Base-by-base conservation (phyloP, 92 coral and sea anemone species). In the Epizoanthus ramosus region DNA sequence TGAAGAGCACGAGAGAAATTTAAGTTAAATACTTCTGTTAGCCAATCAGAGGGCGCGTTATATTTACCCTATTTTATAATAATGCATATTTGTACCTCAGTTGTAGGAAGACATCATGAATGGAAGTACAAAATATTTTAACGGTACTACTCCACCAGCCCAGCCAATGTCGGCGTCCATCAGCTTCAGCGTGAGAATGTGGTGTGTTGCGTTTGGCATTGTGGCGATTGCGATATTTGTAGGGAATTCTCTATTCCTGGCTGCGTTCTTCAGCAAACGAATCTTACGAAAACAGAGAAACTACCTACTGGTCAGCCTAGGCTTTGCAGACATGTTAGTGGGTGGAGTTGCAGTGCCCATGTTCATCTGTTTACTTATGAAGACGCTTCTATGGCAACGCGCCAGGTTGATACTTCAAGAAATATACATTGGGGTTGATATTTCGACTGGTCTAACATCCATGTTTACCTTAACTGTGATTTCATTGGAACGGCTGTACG, bases 121-220 rank as follows among this genome's bases (percentile, higher is more conserved):
- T 58, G 81, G 22, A 35, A 76, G 68, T 59, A 18, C 8, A n/a
- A 75, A 35, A 14, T 23, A 8, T n/a, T 3, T 58, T 16, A 76
- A 76, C 45, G 57, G 70, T n/a, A 58, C 80, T 17, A 17, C 68
- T 6, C 43, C 23, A 19, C 25, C 39, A 18, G 15, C 13, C 15
- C 12, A 67, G 19, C 50, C 50, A 7, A 21, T 33, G 15, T n/a
- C 81, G 21, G 8, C 69, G 23, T 76, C 81, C 47, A 37, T 23
- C 57, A 8, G 67, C 33, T 22, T 43, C 10, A 23, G 59, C 54
- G 37, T 19, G 64, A 59, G 22, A 13, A 21, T 59, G 57, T 76
- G 81, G 81, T 76, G 81, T 22, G 70, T 57, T 19, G 47, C 81
- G 15, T 76, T 76, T 76, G 81, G 69, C 10, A 50, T 76, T 37